Percentiles rank a stretch among this genome's conserved stretches.
These are phyloP conservation scores for Saccopteryx bilineata DNA, from an alignment of 2,113 vertebrate genomes.

Conservation along the genomic window DNA sequence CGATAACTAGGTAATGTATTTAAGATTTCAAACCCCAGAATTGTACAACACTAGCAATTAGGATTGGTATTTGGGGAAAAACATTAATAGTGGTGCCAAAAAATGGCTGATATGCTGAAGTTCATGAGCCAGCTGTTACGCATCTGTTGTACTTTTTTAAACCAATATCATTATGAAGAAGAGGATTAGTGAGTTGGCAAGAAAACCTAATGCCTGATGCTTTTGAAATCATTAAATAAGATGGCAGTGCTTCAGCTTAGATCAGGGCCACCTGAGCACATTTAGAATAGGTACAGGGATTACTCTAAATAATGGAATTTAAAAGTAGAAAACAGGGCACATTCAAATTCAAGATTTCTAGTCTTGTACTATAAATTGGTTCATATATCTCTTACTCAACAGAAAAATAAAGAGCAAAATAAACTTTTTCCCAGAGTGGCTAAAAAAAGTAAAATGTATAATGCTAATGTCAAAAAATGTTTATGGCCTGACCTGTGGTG, in stretches of 20 bases:
- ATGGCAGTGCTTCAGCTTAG: conserved; percentile 45
- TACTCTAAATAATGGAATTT: conserved; percentile 55
- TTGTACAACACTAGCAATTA: not conserved
- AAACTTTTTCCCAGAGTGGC: not conserved
- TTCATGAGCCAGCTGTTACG: conserved; percentile 16
- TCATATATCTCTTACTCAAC: not conserved
- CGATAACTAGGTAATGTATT: not conserved
- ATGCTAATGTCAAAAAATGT: conserved; percentile 66
- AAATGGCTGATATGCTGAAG: not conserved
- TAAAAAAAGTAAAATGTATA: not conserved
- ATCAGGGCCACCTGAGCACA: not conserved
- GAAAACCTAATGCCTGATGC: conserved; percentile 17
- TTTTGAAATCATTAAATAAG: conserved; percentile 65
- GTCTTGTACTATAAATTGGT: not conserved
- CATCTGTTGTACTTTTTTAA: conserved; percentile 48
- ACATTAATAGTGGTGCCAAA: not conserved
- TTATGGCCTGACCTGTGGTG: too few relatives aligned
- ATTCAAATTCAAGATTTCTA: conserved; percentile 44
- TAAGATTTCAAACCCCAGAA: conserved; percentile 10
- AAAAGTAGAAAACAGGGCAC: conserved; percentile 10
- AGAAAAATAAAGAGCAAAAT: conserved; percentile 15
- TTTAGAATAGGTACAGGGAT: not conserved
- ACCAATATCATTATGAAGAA: conserved; percentile 51
- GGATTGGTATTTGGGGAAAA: conserved; percentile 24
- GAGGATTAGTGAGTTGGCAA: conserved; percentile 53